Evolutionary conservation across 2,888 invertebrate species (phyloP), one percentile per base, ranked within the genome.

Genomic region (Sericinus montela): DNA sequence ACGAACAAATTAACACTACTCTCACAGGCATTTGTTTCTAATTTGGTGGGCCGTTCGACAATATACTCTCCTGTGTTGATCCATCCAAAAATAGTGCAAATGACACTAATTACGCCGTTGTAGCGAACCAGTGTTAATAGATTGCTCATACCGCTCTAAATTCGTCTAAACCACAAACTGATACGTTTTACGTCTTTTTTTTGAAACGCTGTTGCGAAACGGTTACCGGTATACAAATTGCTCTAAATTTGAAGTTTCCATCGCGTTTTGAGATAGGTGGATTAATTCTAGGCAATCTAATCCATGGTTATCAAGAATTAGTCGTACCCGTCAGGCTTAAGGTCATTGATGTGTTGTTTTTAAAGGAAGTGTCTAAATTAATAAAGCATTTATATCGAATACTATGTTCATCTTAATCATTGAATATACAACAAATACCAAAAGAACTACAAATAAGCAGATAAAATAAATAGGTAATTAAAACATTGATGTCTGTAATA

Each of bases 81-180:
- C 87, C 83, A 83, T 69, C 81, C 81, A 82, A 79, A 83, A 85
- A 84, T 70, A 84, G 84, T 85, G 84, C 84, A 76, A 86, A 86
- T 81, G 86, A 84, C 83, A 84, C 88, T 87, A 87, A 88, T 86
- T 84, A 85, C 66, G 75, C 64, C 59, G 55, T 63, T 78, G 71
- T 85, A 69, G 80, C 83, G 67, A 58, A 62, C 64, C 54, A 57
- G 79, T 78, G 86, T 60, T 88, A 87, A 88, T 80, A 54, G 68
- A 58, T 79, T 80, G 73, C 72, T 74, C 80, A 84, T 69, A 83
- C 76, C 62, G 74, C 64, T 69, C 72, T 63, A 67, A 73, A 74
- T 78, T 75, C 67, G 59, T 68, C 65, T 73, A 65, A 73, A 66
- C 67, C 61, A 54, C 58, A 49, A 45, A 51, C 23, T 34, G 44